These are phyloP conservation scores for Epizoanthus scotinus DNA, from an alignment of 92 coral and sea anemone genomes.

Conservation along the genomic window DNA sequence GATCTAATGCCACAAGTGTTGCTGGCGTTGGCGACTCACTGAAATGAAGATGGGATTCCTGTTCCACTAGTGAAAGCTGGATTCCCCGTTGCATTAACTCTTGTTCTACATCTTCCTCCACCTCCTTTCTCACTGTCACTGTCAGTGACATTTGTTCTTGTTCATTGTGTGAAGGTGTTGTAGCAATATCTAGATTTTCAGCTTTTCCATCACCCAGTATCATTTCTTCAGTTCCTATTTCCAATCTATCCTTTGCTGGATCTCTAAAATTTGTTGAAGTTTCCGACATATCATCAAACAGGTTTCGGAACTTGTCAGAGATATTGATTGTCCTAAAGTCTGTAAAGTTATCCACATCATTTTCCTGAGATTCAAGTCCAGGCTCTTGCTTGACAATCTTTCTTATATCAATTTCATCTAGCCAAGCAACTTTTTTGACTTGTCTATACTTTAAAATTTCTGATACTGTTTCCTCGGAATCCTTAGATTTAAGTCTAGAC, in stretches of 20 bases:
- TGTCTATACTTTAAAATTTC: constrained; percentile 9
- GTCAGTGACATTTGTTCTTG: background rate
- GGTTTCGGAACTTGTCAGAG: background rate
- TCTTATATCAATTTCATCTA: background rate
- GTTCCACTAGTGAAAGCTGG: background rate
- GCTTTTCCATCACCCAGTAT: constrained; percentile 19
- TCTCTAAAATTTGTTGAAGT: background rate
- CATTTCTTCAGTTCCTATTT: background rate
- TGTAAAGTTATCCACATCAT: background rate
- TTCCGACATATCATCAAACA: background rate
- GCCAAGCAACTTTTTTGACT: constrained; percentile 20
- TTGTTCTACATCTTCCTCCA: constrained; percentile 15
- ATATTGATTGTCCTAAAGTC: constrained; percentile 7
- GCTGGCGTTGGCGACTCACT: constrained; percentile 60
- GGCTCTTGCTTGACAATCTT: background rate
- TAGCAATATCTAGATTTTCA: background rate
- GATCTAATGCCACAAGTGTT: constrained; percentile 77
- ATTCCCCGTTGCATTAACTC: background rate
- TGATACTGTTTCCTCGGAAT: constrained; percentile 24
- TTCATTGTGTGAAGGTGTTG: background rate
- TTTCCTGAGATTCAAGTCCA: background rate
- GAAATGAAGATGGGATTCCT: constrained; percentile 15
- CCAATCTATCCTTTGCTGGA: background rate
- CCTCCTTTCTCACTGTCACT: background rate
- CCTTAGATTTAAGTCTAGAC: background rate